phyloP scores from a whole-genome alignment of 2,113 vertebrate species.

The Serilophus lunatus region DNA sequence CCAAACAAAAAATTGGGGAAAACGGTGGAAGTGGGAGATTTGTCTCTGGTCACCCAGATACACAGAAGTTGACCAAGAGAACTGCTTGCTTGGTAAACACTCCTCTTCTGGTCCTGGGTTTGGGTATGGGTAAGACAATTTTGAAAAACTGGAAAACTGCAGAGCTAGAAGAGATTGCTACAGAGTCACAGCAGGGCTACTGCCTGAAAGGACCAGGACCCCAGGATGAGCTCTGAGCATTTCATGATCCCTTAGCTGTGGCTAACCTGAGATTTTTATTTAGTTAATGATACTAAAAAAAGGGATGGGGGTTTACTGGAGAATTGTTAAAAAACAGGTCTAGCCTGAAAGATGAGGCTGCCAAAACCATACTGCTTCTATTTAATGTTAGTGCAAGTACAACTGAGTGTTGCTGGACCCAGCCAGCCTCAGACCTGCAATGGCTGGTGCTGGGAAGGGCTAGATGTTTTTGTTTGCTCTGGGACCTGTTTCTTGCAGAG shows the following conservation, averaged over 20 bases:
- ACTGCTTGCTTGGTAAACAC: not conserved
- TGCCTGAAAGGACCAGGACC: not conserved
- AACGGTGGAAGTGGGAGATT: not conserved
- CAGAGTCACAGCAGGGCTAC: not conserved
- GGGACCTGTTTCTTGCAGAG: not conserved
- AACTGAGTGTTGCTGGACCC: not conserved
- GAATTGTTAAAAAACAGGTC: not conserved
- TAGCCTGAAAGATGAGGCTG: not conserved
- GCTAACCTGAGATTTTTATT: not conserved
- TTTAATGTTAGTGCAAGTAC: not conserved
- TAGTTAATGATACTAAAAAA: not conserved
- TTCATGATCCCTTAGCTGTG: not conserved
- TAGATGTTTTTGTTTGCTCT: not conserved
- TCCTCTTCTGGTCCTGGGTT: not conserved
- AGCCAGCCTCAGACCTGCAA: not conserved
- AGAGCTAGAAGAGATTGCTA: not conserved
- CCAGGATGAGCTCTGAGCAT: not conserved
- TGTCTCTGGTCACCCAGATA: not conserved
- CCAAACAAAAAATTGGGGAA: not conserved
- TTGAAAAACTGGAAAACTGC: not conserved
- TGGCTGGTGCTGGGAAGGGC: not conserved
- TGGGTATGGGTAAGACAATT: not conserved
- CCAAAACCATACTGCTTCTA: not conserved
- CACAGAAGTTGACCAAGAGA: not conserved
- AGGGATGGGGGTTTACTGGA: fast-evolving